A percentile compares a stretch with the other conserved stretches of the same genome.
phyloP scores from a whole-genome alignment of 2,113 vertebrate genomes.

The Beaufortia kweichowensis region DNA sequence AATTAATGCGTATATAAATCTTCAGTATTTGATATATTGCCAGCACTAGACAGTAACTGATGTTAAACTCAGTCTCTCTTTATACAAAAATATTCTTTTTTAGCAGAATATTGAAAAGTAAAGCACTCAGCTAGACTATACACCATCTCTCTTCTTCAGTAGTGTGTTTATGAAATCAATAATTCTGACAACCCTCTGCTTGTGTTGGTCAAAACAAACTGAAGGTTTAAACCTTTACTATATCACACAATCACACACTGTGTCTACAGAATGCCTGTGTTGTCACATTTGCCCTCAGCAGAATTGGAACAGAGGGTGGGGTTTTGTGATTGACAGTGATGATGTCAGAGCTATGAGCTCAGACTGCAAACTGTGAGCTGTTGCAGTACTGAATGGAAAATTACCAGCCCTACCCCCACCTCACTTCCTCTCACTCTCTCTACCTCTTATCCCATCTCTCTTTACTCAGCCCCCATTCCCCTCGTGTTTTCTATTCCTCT shows the following conservation, averaged over 20 bases:
- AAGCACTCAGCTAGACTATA: constrained; percentile 51
- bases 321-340: constrained; percentile 62
- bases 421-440: constrained; percentile 17
- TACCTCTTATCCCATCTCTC: constrained; percentile 35
- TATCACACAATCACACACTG: not conserved
- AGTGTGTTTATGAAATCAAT: constrained; percentile 61
- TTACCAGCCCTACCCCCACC: constrained; percentile 75
- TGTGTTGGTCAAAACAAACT: not conserved
- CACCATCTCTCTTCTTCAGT: constrained; percentile 45
- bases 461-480: constrained; percentile 13
- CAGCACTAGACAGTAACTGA: not conserved
- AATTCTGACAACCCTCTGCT: constrained; percentile 57
- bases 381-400: constrained; percentile 72
- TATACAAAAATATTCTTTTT: not conserved
- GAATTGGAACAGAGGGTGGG: constrained; percentile 17
- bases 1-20: too few relatives aligned
- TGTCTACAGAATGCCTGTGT: not conserved
- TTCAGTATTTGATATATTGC: not conserved
- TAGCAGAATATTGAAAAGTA: constrained; percentile 12
- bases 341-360: constrained; percentile 56
- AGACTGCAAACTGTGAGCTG: constrained; percentile 60
- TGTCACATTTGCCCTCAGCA: constrained; percentile 10
- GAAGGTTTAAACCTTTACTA: not conserved
- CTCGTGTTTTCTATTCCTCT: not conserved
- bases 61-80: not conserved